These are phyloP conservation scores for Hoplostethus mediterraneus DNA, from an alignment of 2,797 vertebrate genomes.

Conservation along the genomic window DNA sequence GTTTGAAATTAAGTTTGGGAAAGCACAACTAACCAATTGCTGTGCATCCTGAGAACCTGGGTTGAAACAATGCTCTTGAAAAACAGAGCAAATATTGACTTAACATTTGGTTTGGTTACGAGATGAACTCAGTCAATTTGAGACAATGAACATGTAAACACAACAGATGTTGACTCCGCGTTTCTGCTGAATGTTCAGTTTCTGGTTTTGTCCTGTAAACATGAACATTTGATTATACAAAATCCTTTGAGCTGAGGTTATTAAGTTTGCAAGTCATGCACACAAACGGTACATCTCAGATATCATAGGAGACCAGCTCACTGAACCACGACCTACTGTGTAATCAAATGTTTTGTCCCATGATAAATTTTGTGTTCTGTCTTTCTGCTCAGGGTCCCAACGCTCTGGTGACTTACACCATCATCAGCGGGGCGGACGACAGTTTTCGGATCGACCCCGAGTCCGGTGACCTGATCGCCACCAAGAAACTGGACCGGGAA, in stretches of 20 bases:
- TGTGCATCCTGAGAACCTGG: background rate
- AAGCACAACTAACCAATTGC: background rate
- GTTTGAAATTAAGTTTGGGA: conserved; percentile 20
- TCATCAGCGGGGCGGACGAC: conserved; percentile 96
- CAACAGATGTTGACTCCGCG: background rate
- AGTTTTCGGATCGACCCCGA: conserved; percentile 96
- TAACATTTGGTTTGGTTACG: conserved; percentile 7
- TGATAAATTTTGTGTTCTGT: background rate
- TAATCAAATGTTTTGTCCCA: background rate
- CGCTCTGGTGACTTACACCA: conserved; percentile 95
- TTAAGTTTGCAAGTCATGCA: background rate
- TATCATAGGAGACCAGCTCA: background rate
- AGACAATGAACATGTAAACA: conserved; percentile 27
- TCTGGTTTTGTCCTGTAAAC: conserved; percentile 5
- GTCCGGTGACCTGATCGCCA: conserved; percentile 95
- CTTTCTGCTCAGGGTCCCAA: conserved; percentile 90
- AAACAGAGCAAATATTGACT: conserved; percentile 18
- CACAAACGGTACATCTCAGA: background rate
- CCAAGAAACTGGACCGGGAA: conserved; percentile 93
- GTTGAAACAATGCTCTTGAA: background rate
- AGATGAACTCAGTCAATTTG: conserved; percentile 8
- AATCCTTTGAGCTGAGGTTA: background rate
- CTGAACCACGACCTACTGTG: background rate
- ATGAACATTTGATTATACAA: background rate
- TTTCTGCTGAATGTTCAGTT: background rate